Base-by-base conservation (phyloP, 1,140 invertebrate species). In the Magallana gigas region DNA sequence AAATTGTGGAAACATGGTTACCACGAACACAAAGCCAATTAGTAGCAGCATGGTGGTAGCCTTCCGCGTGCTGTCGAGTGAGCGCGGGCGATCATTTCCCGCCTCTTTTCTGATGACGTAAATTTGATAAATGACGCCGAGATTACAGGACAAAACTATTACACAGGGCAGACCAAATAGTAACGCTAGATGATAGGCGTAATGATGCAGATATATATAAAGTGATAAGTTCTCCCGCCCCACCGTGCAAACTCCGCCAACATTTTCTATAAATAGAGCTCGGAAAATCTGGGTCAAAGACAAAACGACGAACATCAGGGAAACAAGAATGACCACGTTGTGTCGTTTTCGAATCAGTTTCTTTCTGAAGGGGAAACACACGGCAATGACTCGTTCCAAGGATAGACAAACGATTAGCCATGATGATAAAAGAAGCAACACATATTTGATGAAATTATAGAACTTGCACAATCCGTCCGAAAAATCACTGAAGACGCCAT, bases 31-130 rank as follows among this genome's bases (percentile, higher is more conserved):
- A 36, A 93, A 92, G 48, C 92, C 92, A 8, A 94, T 92, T 16
- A 90, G 87, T 9, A 94, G 85, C 9, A 94, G 88, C 92, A 94
- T 93, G 23, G 90, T 90, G 3, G 94, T 93, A 3, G 93, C 93
- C 68, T 92, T 93, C 76, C 92, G 90, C 56, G 91, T 90, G 36
- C 91, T 89, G 7, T 82, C 81, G 1, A 82, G 18, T 8, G 23
- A 85, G 60, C 36, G 59, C 29, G 68, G 83, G 5, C 76, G 85
- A 7, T 80, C 64, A 48, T 76, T 87, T 56, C 62, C 57, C 7
- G 86, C 82, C 11, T 76, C 84, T 16, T 85, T 83, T 48, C 76
- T 83, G 0, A 87, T 87, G 9, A 58, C 29, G 48, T 88, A 91
- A 56, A 94, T 92, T 86, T 92, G 91, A 48, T 88, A 88, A 3